Percentiles rank a stretch among this genome's conserved stretches.
These are phyloP conservation scores for Junonia oenone DNA, from an alignment of 2,888 invertebrate species.

Conservation along the genomic window DNA sequence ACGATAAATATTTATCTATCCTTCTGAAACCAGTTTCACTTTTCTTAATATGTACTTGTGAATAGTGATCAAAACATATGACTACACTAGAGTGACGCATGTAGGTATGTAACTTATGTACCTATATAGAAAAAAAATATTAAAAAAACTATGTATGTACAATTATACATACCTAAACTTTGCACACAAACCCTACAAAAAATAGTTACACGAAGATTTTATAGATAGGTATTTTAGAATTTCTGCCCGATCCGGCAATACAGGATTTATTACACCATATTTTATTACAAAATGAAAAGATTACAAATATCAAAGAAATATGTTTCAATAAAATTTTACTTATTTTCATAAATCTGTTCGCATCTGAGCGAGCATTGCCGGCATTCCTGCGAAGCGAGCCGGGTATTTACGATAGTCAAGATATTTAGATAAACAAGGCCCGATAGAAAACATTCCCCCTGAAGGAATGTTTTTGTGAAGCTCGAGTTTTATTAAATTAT, in stretches of 20 bases:
- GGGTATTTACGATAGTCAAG: not conserved
- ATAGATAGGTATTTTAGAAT: not conserved
- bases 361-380: conserved; percentile 2
- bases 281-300: not conserved
- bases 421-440: not conserved
- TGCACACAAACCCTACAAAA: too few relatives aligned
- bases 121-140: too few relatives aligned
- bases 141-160: too few relatives aligned
- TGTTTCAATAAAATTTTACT: conserved; percentile 5
- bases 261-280: not conserved
- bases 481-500: not conserved
- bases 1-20: too few relatives aligned
- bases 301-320: conserved; percentile 2
- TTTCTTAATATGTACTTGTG: too few relatives aligned
- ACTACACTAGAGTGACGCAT: too few relatives aligned
- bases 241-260: not conserved
- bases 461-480: not conserved
- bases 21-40: too few relatives aligned
- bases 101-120: too few relatives aligned
- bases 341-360: conserved; percentile 13
- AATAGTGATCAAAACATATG: too few relatives aligned
- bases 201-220: too few relatives aligned
- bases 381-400: conserved; percentile 8
- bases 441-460: not conserved
- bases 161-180: too few relatives aligned